Conservation (phyloP, 2,888 invertebrate genomes). For the Lithosia quadra region DNA sequence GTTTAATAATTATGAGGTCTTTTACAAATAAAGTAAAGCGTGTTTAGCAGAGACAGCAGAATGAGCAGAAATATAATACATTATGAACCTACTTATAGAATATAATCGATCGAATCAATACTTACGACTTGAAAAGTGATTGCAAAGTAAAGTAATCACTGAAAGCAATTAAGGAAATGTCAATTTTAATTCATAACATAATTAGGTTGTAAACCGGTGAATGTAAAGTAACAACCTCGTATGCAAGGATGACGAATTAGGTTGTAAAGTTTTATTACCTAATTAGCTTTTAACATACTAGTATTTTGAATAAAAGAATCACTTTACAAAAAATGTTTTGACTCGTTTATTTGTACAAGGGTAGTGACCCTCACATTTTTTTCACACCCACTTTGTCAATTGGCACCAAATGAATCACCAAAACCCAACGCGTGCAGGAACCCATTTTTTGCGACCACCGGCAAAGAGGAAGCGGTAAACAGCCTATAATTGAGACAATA, state of each 20-base stretch:
- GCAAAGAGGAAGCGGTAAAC: slow-evolving; percentile 68
- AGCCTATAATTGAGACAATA: slow-evolving; percentile 77
- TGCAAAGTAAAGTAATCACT: not conserved
- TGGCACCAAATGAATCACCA: slow-evolving; percentile 36
- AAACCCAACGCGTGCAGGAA: slow-evolving; percentile 46
- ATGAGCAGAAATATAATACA: too few relatives aligned
- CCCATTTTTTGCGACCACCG: slow-evolving; percentile 76
- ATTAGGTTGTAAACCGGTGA: too few relatives aligned
- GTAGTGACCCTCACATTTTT: slow-evolving; percentile 6
- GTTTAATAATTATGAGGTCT: too few relatives aligned
- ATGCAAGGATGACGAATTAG: too few relatives aligned
- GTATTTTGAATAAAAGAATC: not conserved
- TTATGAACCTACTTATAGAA: too few relatives aligned
- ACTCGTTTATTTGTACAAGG: slow-evolving; percentile 6
- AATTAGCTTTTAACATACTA: not conserved
- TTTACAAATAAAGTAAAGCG: too few relatives aligned
- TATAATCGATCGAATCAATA: too few relatives aligned
- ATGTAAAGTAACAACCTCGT: too few relatives aligned
- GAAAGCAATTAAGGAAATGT: not conserved
- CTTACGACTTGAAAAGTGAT: too few relatives aligned
- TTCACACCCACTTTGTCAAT: slow-evolving; percentile 20
- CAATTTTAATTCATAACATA: not conserved
- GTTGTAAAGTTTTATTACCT: too few relatives aligned
- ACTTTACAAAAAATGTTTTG: not conserved
- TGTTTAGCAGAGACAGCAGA: too few relatives aligned